Conservation (phyloP, 2,888 invertebrate genomes). For the Cosmia trapezina region DNA sequence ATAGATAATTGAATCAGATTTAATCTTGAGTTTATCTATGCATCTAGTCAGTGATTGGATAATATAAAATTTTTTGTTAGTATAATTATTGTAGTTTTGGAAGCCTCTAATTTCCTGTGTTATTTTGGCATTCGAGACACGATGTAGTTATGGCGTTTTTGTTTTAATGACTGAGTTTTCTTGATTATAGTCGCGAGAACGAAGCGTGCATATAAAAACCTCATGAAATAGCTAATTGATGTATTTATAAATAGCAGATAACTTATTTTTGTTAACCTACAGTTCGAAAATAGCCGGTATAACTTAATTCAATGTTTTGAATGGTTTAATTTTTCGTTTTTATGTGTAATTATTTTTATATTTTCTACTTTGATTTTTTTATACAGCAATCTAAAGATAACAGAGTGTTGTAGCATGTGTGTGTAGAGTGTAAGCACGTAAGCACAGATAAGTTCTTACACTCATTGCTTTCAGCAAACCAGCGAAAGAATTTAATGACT, state of each 20-base stretch:
- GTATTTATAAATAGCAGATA: slow-evolving; percentile 7
- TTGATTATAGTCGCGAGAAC: slow-evolving; percentile 33
- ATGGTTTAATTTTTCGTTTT: neutral
- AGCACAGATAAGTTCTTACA: no score
- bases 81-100: slow-evolving; percentile 19
- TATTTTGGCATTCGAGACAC: slow-evolving; percentile 23
- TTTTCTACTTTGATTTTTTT: neutral
- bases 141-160: slow-evolving; percentile 18
- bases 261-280: slow-evolving; percentile 1
- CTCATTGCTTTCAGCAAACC: neutral
- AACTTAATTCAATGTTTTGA: neutral
- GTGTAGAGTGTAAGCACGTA: no score
- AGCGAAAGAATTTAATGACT: neutral
- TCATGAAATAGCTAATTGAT: neutral
- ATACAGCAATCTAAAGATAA: neutral
- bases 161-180: slow-evolving; percentile 22
- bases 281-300: neutral
- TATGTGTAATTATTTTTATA: neutral
- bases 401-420: no score
- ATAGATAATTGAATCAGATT: slow-evolving; percentile 2
- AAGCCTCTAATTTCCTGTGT: slow-evolving; percentile 37
- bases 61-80: slow-evolving; percentile 23
- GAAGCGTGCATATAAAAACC: slow-evolving; percentile 13
- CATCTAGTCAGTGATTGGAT: neutral
- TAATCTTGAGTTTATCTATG: slow-evolving; percentile 10